Evolutionary conservation across 2,113 vertebrate genomes (phyloP), one percentile per base, ranked within the genome.

Genomic region (Cyprinodon tularosa): DNA sequence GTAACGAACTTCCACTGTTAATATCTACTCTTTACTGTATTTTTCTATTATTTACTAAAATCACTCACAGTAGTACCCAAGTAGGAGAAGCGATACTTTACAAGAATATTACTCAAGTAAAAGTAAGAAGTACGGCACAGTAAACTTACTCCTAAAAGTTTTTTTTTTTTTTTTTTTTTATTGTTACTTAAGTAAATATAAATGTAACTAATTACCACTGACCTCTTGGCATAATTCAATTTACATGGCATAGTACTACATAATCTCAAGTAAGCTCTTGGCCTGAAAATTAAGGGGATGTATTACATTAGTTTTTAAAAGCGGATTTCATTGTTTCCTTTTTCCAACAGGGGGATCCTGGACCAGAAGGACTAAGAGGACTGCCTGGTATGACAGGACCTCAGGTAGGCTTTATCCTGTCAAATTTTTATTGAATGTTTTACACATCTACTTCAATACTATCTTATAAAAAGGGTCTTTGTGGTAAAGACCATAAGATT

Each of bases 361-460:
- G 98, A 68, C 92, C 93, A 50, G 87, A 93, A 76, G 98, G 98
- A 92, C 93, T 69, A 0, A 79, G 81, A 1, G 98, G 98, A 88
- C 84, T 94, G 63, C 74, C 95, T 82, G 98, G 98, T 90, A 93
- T 97, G 91, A 91, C 93, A 83, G 98, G 98, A 84, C 94, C 95
- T 77, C 92, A 53, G 96, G 98, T 99, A 97, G 39, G 68, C 39
- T 60, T 36, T 14, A 50, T 39, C 36, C 22, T 57, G 7, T 44
- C 71, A 37, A 7, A 13, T 45, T 11, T 14, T 39, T 17, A 20
- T 20, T 7, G 3, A 57, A n/a, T 57, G 2, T 11, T 45, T 45
- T 45, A 12, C 50, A 20, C 6, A 8, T 14, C 8, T 50, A 50
- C 48, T 20, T 50, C 14, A 14, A 5, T 14, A 50, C 15, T 53